Conservation (phyloP, 2,797 vertebrate species). For the Halcyon chelicuti region DNA sequence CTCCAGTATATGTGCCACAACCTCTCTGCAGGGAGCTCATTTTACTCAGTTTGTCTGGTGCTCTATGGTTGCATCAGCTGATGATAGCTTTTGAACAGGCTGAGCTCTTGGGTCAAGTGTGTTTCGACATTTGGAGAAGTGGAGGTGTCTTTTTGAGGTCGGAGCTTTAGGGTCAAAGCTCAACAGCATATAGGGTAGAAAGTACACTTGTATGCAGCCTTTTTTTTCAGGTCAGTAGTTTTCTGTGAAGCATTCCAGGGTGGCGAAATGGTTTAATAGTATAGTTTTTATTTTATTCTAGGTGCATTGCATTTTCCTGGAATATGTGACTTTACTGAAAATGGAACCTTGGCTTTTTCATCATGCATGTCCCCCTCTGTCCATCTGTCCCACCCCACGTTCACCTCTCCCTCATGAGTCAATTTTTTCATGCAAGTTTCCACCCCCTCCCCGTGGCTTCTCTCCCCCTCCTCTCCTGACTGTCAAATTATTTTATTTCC, state of each 20-base stretch:
- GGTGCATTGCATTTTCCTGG: background rate
- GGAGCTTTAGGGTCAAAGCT: background rate
- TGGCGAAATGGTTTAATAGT: background rate
- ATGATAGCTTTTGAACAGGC: too few relatives aligned
- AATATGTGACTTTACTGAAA: background rate
- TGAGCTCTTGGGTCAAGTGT: background rate
- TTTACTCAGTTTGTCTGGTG: background rate
- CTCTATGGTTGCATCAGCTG: too few relatives aligned
- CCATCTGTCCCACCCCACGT: background rate
- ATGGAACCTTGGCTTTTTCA: background rate
- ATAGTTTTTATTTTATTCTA: background rate
- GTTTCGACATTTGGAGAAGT: background rate
- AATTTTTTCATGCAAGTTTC: background rate
- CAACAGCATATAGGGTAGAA: background rate
- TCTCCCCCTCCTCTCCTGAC: background rate
- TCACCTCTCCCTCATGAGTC: too few relatives aligned
- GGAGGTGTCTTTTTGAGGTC: background rate
- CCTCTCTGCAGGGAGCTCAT: background rate
- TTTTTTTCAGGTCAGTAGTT: background rate
- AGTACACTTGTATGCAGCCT: background rate
- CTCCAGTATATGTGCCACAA: background rate
- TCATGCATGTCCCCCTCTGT: background rate
- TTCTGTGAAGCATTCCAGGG: background rate
- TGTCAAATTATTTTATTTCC: background rate
- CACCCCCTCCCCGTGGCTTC: too few relatives aligned